Conservation (phyloP, 2,113 vertebrate species). For the Larimichthys polyactis region DNA sequence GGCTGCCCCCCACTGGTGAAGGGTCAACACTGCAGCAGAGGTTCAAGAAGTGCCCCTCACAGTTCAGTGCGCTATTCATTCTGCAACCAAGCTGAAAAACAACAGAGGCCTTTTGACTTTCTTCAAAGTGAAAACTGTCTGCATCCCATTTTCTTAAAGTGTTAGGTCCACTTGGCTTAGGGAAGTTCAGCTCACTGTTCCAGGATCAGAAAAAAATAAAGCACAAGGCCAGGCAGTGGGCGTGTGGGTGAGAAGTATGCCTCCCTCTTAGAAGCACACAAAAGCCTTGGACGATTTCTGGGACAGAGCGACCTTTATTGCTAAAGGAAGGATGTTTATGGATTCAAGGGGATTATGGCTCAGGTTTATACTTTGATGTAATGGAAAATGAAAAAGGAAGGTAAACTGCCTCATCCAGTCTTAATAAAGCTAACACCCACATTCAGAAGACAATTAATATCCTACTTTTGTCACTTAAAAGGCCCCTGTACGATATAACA, state of each 20-base stretch:
- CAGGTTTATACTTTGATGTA: conserved; percentile 41
- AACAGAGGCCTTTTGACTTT: conserved; percentile 68
- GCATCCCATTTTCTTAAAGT: conserved; percentile 60
- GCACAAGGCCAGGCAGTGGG: neutral
- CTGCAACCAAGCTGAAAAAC: conserved; percentile 60
- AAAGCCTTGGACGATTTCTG: conserved; percentile 50
- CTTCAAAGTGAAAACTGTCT: conserved; percentile 73
- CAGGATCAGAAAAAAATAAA: conserved; percentile 15
- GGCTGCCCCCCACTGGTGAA: conserved; percentile 82
- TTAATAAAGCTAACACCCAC: conserved; percentile 27
- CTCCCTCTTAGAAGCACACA: conserved; percentile 34
- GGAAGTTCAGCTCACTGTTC: conserved; percentile 35
- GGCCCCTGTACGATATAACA: neutral
- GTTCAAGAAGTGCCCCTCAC: conserved; percentile 71
- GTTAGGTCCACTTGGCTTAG: conserved; percentile 24
- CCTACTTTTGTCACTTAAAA: conserved; percentile 19
- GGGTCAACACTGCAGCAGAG: conserved; percentile 79
- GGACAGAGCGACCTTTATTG: conserved; percentile 41
- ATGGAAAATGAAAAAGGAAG: conserved; percentile 43
- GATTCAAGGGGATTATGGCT: conserved; percentile 37
- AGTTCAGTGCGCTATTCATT: conserved; percentile 78
- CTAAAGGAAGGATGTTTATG: conserved; percentile 49
- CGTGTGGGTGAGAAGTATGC: neutral
- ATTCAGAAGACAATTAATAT: conserved; percentile 29
- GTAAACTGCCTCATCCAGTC: conserved; percentile 39